A percentile compares a stretch with the other conserved stretches of the same genome.
Conservation (phyloP, 2,113 vertebrate species). For the Protomyctophum bolini region DNA sequence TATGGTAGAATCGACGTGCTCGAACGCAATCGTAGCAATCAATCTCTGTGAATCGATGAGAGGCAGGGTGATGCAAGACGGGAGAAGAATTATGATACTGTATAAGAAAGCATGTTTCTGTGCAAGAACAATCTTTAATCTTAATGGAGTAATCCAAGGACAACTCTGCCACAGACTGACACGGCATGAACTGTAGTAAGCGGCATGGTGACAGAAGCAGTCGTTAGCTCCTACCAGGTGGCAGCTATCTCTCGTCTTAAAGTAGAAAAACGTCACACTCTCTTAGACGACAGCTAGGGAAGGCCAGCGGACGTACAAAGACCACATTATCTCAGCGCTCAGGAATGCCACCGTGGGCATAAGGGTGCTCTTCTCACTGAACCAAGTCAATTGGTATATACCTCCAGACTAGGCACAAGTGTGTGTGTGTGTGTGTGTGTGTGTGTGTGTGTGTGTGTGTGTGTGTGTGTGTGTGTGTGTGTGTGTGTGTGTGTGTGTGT, state of each 20-base stretch:
- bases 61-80: conserved; percentile 17
- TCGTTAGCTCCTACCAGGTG: conserved; percentile 27
- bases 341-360: conserved; percentile 32
- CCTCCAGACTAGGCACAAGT: background rate
- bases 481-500: background rate
- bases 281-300: conserved; percentile 42
- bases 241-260: conserved; percentile 10
- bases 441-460: background rate
- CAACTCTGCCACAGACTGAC: background rate
- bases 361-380: background rate
- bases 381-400: background rate
- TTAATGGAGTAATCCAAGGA: background rate
- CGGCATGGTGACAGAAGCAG: conserved; percentile 28
- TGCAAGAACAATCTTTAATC: conserved; percentile 19
- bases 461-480: background rate
- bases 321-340: conserved; percentile 32
- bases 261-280: conserved; percentile 29
- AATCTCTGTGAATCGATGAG: conserved; percentile 20
- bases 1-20: conserved; percentile 33
- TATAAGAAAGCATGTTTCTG: conserved; percentile 31
- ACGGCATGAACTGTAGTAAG: background rate
- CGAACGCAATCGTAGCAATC: background rate
- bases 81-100: conserved; percentile 21
- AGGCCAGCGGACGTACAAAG: conserved; percentile 7
- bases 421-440: background rate